phyloP scores from a whole-genome alignment of 2,888 invertebrate species.

The Falcaria lacertinaria region DNA sequence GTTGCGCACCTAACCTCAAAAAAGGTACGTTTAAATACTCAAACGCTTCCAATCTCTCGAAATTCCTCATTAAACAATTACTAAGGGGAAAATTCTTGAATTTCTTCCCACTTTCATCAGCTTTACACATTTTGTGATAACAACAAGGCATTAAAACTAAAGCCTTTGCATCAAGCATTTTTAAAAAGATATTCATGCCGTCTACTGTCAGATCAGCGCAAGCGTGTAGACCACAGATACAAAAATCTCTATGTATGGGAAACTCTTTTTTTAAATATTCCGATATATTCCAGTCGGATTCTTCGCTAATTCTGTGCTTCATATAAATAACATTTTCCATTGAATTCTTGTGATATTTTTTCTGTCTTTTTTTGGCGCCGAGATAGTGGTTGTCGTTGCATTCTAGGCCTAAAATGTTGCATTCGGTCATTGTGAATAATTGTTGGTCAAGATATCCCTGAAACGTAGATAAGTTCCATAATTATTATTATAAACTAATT shows the following conservation, averaged over 20 bases:
- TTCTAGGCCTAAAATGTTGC: constrained; percentile 84
- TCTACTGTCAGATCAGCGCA: constrained; percentile 88
- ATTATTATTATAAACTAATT: not conserved
- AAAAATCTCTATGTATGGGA: constrained; percentile 42
- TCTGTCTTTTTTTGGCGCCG: constrained; percentile 79
- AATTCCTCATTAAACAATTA: constrained; percentile 54
- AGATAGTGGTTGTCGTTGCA: constrained; percentile 76
- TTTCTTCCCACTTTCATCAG: constrained; percentile 15
- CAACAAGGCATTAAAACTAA: constrained; percentile 88
- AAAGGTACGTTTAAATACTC: constrained; percentile 82
- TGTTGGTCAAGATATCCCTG: constrained; percentile 87
- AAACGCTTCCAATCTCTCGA: constrained; percentile 41
- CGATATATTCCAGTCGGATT: constrained; percentile 69
- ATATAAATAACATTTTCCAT: constrained; percentile 77
- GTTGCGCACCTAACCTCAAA: constrained; percentile 86
- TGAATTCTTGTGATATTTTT: constrained; percentile 74
- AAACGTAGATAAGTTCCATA: constrained; percentile 20
- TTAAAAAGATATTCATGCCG: constrained; percentile 82
- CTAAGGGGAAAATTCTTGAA: constrained; percentile 86
- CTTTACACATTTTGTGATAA: constrained; percentile 83
- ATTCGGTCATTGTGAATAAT: constrained; percentile 78
- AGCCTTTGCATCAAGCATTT: constrained; percentile 74
- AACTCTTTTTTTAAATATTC: constrained; percentile 56
- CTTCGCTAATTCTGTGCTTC: constrained; percentile 74
- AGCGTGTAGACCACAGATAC: constrained; percentile 84